Base-by-base conservation (phyloP, 1,140 invertebrate species). In the Diabrotica undecimpunctata region DNA sequence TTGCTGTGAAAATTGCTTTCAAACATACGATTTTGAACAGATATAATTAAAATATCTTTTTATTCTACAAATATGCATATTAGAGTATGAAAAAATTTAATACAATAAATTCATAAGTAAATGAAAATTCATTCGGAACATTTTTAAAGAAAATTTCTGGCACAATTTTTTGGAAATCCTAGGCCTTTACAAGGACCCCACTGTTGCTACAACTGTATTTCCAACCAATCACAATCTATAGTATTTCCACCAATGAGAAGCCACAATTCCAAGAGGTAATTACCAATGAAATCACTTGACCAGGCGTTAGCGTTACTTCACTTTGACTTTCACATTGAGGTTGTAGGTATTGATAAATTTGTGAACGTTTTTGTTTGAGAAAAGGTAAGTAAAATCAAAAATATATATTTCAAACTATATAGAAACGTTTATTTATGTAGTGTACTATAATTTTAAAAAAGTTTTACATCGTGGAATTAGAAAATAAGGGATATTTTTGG, bases 171-270 rank as follows among this genome's bases (percentile, higher is more conserved):
- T 25, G 25, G 25, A 25, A 25, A 25, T 25, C 25, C 25, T 25
- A 25, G 25, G 25, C 25, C 25, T 25, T 25, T 25, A 2, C 25
- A 25, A 25, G 25, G 25, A 25, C 25, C 25, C 25, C 25, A 25
- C 25, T 4, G 25, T 25, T 4, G 25, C 25, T 25, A 25, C 25
- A 25, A 50, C 46, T 50, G 2, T 2, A 10, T 10, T 10, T 50
- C n/a, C 46, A 12, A 50, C 46, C 54, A 55, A 35, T 55, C 54
- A 55, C 14, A 8, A 55, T 13, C 36, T 10, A 55, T 25, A 11
- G 11, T 55, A 55, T 55, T 55, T 25, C 54, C 14, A 55, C 54
- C 54, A 55, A 55, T 55, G 7, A 14, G 36, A 55, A 25, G 14
- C 14, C 54, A 55, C 13, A 55, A 55, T 25, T 13, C 36, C 36